These are phyloP conservation scores for Megaustenia siamemsis DNA, from an alignment of 2,888 invertebrate species.

Conservation along the genomic window DNA sequence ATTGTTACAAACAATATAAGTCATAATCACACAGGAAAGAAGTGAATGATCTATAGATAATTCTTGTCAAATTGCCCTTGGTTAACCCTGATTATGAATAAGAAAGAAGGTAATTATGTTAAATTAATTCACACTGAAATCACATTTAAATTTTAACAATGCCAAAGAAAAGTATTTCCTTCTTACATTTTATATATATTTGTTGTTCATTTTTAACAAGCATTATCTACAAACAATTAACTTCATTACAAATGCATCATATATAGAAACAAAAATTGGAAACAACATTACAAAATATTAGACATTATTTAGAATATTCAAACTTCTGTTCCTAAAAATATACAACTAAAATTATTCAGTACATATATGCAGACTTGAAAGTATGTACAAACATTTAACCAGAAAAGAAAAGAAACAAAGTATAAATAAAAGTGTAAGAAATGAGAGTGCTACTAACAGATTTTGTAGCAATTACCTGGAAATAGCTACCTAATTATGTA, in stretches of 20 bases:
- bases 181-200: background rate
- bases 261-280: background rate
- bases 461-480: background rate
- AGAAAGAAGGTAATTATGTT: too few species aligned
- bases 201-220: background rate
- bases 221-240: background rate
- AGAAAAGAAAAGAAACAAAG: background rate
- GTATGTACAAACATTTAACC: slow-evolving; percentile 33
- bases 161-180: too few species aligned
- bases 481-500: background rate
- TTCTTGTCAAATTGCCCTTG: background rate
- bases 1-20: background rate
- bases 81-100: too few species aligned
- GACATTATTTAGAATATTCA: background rate
- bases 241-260: background rate
- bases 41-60: background rate
- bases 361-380: slow-evolving; percentile 3
- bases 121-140: too few species aligned
- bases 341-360: slow-evolving; percentile 11
- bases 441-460: background rate
- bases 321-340: slow-evolving; percentile 1
- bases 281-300: background rate
- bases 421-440: background rate
- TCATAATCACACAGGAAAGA: background rate
- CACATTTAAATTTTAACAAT: too few species aligned